Conservation (phyloP, 1,140 invertebrate species). For the Caenorhabditis remanei region DNA sequence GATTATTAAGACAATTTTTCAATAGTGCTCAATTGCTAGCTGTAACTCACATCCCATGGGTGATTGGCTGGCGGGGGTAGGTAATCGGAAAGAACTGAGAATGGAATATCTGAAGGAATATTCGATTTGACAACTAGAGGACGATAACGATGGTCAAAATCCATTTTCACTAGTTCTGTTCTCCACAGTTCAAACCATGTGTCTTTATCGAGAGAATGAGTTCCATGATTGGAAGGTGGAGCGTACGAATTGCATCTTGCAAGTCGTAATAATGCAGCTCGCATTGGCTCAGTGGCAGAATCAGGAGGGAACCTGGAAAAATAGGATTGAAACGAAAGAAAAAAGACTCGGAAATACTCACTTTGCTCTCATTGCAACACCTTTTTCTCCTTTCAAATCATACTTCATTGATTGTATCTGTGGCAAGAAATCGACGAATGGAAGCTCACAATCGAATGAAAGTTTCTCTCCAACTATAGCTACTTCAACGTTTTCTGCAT, state of each 20-base stretch:
- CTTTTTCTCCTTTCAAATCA: constrained; percentile 70
- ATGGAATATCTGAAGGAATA: constrained; percentile 69
- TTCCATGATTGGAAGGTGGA: constrained; percentile 53
- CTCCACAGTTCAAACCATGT: constrained; percentile 74
- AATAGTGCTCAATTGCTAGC: neutral
- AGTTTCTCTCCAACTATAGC: constrained; percentile 75
- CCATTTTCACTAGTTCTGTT: constrained; percentile 69
- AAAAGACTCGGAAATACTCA: neutral
- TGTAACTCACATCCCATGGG: constrained; percentile 51
- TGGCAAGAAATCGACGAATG: constrained; percentile 74
- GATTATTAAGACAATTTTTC: no score
- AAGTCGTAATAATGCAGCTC: constrained; percentile 62
- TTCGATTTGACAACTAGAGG: constrained; percentile 63
- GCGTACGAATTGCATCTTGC: constrained; percentile 42
- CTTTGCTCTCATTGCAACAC: constrained; percentile 67
- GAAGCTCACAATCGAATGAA: constrained; percentile 56
- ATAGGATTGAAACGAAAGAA: neutral
- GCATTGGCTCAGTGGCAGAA: constrained; percentile 67
- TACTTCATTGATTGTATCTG: constrained; percentile 68
- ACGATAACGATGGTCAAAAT: constrained; percentile 73
- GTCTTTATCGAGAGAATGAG: constrained; percentile 52
- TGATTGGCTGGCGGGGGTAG: constrained; percentile 18
- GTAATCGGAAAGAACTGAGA: constrained; percentile 52
- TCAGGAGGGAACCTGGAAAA: constrained; percentile 69
- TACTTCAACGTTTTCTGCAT: constrained; percentile 72